Evolutionary conservation across 2,888 invertebrate species (phyloP), one percentile per base, ranked within the genome.

Genomic region (Callimorpha dominula): DNA sequence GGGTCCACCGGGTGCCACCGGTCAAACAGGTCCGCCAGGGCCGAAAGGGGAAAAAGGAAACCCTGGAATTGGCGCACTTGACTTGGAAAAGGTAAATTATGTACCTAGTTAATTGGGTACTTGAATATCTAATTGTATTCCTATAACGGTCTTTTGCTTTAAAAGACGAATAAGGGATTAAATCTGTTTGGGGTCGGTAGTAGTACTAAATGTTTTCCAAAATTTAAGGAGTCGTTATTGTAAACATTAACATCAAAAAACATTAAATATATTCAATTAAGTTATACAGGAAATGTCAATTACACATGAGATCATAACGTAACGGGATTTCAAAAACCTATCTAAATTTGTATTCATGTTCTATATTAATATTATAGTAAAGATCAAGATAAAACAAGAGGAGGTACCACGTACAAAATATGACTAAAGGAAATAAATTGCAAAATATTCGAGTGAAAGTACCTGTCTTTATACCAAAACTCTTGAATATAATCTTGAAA

Each of bases 1-100:
- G 98, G 98, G 98, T 78, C 97, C 97, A 72, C 97, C 97, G 68
- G 98, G 98, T 68, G 94, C 95, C 65, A 93, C 96, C 31, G 97
- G 97, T 74, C 93, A 96, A 86, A 96, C 97, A 62, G 98, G 98
- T 69, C 91, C 91, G 31, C 92, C 87, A 75, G 95, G 95, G 46
- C 90, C 95, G 66, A 98, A 97, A 92, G 98, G 98, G 78, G 97
- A 97, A 81, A 98, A 97, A 89, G 98, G 98, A 63, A 98, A 98
- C 81, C 91, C 97, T 67, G 94, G 94, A 69, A 82, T 95, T 66
- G 88, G 87, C 79, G 86, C 91, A 73, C 86, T 90, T 77, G 90
- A 93, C 82, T 87, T 94, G 75, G 93, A 93, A 83, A 95, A 94
- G 94, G 95, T 95, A 93, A 89, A 81, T 70, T 68, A 76, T 81